Conservation (phyloP, 2,888 invertebrate genomes). For the Melieria crassipennis region DNA sequence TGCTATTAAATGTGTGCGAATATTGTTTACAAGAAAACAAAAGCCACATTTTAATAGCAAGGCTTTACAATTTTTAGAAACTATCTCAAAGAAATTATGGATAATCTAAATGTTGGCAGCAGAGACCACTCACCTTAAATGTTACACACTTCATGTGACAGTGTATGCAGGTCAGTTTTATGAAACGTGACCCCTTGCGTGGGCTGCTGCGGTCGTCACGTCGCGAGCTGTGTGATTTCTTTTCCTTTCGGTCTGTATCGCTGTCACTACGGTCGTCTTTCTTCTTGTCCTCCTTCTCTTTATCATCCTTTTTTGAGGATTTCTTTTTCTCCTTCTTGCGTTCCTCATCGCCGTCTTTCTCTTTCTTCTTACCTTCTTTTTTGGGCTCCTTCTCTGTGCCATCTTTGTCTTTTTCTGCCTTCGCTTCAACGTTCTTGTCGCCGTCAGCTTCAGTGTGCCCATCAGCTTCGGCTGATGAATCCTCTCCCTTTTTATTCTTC, state of each 20-base stretch:
- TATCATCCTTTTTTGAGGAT: conserved; percentile 47
- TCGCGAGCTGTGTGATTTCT: conserved; percentile 41
- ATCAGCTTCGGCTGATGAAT: conserved; percentile 47
- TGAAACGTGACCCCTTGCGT: conserved; percentile 66
- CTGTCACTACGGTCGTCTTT: conserved; percentile 62
- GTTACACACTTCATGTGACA: conserved; percentile 79
- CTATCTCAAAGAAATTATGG: neutral
- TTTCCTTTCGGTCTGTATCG: conserved; percentile 50
- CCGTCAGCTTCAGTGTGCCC: conserved; percentile 53
- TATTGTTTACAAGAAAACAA: too few species aligned
- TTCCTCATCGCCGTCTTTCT: conserved; percentile 55
- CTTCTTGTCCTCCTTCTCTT: conserved; percentile 46
- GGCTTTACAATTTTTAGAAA: neutral
- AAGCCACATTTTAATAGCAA: neutral
- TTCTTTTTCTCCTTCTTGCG: conserved; percentile 56
- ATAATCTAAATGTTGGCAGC: neutral
- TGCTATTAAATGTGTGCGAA: too few species aligned
- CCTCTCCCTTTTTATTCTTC: conserved; percentile 51
- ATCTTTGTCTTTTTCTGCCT: conserved; percentile 47
- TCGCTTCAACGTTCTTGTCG: conserved; percentile 50
- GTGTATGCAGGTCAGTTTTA: conserved; percentile 80
- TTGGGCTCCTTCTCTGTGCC: conserved; percentile 50
- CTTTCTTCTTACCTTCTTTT: conserved; percentile 65
- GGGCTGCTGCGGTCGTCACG: conserved; percentile 54
- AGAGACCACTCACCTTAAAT: conserved; percentile 70